A percentile compares a stretch with the other conserved stretches of the same genome.
Conservation (phyloP, 2,113 vertebrate species). For the Anser brachyrhynchus region DNA sequence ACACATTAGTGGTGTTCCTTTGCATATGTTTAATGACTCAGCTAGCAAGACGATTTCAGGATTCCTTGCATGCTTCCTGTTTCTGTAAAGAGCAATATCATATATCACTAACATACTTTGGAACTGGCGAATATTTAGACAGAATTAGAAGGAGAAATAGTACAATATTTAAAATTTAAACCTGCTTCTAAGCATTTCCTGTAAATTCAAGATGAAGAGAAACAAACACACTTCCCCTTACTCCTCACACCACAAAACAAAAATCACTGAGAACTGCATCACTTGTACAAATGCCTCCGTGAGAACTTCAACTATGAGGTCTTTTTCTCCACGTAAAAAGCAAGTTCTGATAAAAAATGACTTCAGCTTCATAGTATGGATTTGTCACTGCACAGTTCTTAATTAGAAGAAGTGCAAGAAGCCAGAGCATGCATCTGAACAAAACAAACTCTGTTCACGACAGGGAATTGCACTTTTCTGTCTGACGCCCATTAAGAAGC, state of each 20-base stretch:
- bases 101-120: background rate
- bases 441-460: slow-evolving; percentile 72
- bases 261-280: background rate
- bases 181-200: background rate
- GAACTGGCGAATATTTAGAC: background rate
- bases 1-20: background rate
- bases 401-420: slow-evolving; percentile 65
- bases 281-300: slow-evolving; percentile 52
- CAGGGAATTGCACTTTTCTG: slow-evolving; percentile 30
- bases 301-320: slow-evolving; percentile 56
- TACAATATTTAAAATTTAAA: background rate
- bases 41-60: background rate
- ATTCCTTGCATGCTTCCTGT: background rate
- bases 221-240: background rate
- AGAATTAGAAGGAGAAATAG: background rate
- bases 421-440: slow-evolving; percentile 65
- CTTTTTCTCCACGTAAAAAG: slow-evolving; percentile 74
- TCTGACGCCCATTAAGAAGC: slow-evolving; percentile 33
- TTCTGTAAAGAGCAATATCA: background rate
- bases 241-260: background rate
- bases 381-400: slow-evolving; percentile 58
- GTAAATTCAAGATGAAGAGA: background rate
- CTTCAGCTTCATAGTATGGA: slow-evolving; percentile 70
- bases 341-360: slow-evolving; percentile 69
- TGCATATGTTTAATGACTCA: background rate